Percentiles rank a stretch among this genome's conserved stretches.
Conservation (phyloP, 2,797 vertebrate species). For the Melanitta fusca region DNA sequence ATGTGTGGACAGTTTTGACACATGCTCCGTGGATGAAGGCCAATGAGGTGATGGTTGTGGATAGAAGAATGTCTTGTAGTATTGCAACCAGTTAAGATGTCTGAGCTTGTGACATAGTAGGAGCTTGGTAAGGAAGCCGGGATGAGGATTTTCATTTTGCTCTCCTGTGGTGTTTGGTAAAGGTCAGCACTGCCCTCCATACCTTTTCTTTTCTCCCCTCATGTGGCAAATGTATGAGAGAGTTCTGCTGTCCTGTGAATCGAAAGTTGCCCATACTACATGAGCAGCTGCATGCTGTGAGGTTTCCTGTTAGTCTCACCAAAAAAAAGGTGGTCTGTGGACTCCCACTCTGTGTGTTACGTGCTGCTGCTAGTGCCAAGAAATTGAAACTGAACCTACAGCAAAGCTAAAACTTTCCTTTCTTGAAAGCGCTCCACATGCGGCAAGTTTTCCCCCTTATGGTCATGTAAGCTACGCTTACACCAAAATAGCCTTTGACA, state of each 20-base stretch:
- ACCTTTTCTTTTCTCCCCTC: background rate
- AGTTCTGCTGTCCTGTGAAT: background rate
- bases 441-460: background rate
- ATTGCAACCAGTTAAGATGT: background rate
- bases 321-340: constrained; percentile 32
- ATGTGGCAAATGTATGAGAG: background rate
- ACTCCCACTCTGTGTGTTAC: background rate
- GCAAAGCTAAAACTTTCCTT: constrained; percentile 7
- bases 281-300: background rate
- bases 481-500: constrained; percentile 12
- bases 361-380: background rate
- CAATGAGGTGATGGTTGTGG: background rate
- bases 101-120: background rate
- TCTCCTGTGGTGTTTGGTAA: background rate
- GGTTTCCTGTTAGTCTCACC: constrained; percentile 62
- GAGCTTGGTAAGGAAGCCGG: background rate
- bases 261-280: background rate
- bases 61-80: background rate
- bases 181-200: background rate
- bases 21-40: background rate
- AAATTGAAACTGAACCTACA: constrained; percentile 55
- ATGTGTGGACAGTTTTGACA: background rate
- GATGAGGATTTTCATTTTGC: background rate
- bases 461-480: background rate
- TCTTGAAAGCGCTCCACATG: background rate